Evolutionary conservation across 2,113 vertebrate genomes (phyloP).

Genomic region (Kryptolebias marmoratus): DNA sequence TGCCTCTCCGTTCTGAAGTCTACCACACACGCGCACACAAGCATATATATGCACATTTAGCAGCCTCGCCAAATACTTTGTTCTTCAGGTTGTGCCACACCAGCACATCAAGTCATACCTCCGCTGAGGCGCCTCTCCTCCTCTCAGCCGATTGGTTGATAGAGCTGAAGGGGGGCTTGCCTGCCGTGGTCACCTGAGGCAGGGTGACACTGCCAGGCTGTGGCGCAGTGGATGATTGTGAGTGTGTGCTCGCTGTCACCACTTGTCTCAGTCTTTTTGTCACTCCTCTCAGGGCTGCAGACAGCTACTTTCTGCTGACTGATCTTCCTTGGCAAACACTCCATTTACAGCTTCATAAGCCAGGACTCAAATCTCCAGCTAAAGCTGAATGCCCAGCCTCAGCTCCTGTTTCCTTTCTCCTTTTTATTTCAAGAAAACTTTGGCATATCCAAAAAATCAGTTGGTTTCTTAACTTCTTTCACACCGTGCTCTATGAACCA

Average conservation of each 20-base stretch:
- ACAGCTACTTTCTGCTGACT: conserved; percentile 64
- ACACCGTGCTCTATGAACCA: no score
- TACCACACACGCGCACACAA: background rate
- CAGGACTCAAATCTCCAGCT: conserved; percentile 14
- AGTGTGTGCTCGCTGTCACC: conserved; percentile 60
- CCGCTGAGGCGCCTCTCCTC: background rate
- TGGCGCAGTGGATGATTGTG: conserved; percentile 33
- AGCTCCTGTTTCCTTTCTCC: background rate
- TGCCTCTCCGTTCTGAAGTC: conserved; percentile 28
- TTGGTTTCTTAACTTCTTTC: background rate
- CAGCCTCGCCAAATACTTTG: conserved; percentile 24
- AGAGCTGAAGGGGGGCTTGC: conserved; percentile 22
- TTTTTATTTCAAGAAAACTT: background rate
- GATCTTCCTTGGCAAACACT: conserved; percentile 26
- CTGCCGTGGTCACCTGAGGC: conserved; percentile 47
- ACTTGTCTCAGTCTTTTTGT: conserved; percentile 63
- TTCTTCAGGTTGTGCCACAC: conserved; percentile 20
- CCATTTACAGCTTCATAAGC: conserved; percentile 37
- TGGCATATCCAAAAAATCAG: conserved; percentile 2
- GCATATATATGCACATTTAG: conserved; percentile 8
- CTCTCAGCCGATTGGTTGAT: conserved; percentile 6
- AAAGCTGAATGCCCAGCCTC: background rate
- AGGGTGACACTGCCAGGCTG: conserved; percentile 52
- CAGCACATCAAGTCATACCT: conserved; percentile 46
- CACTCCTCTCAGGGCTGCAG: conserved; percentile 51